Conservation (phyloP, 2,797 vertebrate species). For the Rachycentron canadum region DNA sequence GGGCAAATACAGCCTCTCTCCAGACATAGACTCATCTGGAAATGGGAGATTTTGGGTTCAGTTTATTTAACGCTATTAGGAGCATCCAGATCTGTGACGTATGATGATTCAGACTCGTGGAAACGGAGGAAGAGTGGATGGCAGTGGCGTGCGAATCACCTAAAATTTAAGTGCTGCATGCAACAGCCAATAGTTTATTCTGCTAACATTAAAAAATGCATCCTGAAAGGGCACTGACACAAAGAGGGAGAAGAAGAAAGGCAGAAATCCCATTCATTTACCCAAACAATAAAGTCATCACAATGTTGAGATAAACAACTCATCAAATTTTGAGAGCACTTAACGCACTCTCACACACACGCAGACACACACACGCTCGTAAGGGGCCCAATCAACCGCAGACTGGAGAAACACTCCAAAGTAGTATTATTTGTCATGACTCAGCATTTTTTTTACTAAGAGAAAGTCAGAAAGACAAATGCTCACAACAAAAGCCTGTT, state of each 20-base stretch:
- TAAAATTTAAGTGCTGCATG: neutral
- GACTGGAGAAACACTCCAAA: slow-evolving; percentile 52
- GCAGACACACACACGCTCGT: slow-evolving; percentile 15
- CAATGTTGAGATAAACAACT: slow-evolving; percentile 40
- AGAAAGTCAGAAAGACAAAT: slow-evolving; percentile 58
- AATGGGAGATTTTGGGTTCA: neutral
- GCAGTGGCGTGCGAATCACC: rapidly evolving
- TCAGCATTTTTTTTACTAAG: slow-evolving; percentile 65
- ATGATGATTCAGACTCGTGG: neutral
- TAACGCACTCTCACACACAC: neutral
- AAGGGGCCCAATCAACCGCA: slow-evolving; percentile 57
- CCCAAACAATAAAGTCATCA: slow-evolving; percentile 11
- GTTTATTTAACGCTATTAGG: neutral
- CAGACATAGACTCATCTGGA: neutral
- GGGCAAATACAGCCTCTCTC: slow-evolving; percentile 15
- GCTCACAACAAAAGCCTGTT: slow-evolving; percentile 58
- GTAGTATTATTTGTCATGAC: slow-evolving; percentile 57
- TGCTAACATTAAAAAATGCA: neutral
- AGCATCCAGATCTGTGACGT: neutral
- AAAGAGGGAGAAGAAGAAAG: neutral
- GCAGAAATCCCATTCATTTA: slow-evolving; percentile 5
- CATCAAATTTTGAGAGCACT: slow-evolving; percentile 32
- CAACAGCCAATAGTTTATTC: neutral
- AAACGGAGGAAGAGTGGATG: neutral
- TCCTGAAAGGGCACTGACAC: neutral